Evolutionary conservation across 2,888 invertebrate species (phyloP).

Genomic region (Metopia argyrocephala): DNA sequence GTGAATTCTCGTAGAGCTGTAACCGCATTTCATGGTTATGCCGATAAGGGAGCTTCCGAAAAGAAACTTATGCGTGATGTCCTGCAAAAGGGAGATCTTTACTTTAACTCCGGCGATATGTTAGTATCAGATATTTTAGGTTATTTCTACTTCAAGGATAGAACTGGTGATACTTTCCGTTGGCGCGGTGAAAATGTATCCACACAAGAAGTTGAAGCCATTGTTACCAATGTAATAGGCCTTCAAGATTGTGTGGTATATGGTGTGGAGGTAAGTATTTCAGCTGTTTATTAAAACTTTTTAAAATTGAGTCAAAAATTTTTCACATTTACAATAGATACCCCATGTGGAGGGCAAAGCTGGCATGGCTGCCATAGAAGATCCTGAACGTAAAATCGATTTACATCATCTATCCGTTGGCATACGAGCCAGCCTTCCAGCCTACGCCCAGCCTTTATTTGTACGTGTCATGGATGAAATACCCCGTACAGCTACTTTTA

Average conservation of each 20-base stretch:
- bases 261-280: conserved; percentile 88
- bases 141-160: conserved; percentile 94
- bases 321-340: conserved; percentile 80
- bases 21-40: conserved; percentile 83
- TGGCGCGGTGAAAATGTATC: conserved; percentile 99
- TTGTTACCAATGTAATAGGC: conserved; percentile 87
- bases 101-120: conserved; percentile 95
- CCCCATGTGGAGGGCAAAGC: conserved; percentile 91
- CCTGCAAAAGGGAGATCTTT: conserved; percentile 91
- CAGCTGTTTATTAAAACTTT: background rate
- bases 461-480: conserved; percentile 87
- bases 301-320: conserved; percentile 3
- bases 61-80: conserved; percentile 91
- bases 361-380: conserved; percentile 95
- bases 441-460: conserved; percentile 94
- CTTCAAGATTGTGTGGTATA: conserved; percentile 91
- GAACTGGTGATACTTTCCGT: conserved; percentile 90
- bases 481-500: conserved; percentile 93
- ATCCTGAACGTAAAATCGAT: conserved; percentile 82
- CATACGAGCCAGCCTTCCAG: conserved; percentile 86
- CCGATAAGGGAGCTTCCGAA: conserved; percentile 86
- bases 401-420: conserved; percentile 82
- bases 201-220: conserved; percentile 95
- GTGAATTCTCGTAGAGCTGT: conserved; percentile 81
- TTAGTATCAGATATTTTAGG: conserved; percentile 94